Conservation (phyloP, 2,888 invertebrate genomes). For the Arrhopalites spinosus region DNA sequence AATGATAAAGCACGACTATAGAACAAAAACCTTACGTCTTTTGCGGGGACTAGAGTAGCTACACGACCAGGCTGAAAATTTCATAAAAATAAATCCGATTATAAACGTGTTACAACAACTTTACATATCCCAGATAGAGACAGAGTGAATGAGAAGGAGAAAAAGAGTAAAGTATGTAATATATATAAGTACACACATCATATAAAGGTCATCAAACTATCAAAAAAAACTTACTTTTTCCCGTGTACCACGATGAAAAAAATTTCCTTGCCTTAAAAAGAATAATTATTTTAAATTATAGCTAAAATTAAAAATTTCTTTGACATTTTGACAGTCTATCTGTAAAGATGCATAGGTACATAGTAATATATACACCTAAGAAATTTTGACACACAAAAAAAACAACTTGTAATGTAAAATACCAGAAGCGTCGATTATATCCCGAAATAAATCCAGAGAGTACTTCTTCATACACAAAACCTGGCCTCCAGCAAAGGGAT, state of each 20-base stretch:
- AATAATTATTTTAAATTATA: too few relatives aligned
- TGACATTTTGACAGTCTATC: too few relatives aligned
- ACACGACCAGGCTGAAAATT: constrained; percentile 52
- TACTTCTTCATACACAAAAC: constrained; percentile 52
- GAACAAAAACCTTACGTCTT: constrained; percentile 14
- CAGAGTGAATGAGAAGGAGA: neutral
- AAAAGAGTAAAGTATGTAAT: neutral
- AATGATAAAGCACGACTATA: constrained; percentile 39
- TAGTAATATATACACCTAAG: too few relatives aligned
- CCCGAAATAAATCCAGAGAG: constrained; percentile 50
- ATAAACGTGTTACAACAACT: constrained; percentile 27
- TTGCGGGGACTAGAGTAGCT: constrained; percentile 48
- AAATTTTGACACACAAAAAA: too few relatives aligned
- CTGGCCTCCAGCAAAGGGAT: constrained; percentile 47
- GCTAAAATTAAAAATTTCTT: too few relatives aligned
- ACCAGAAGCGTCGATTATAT: constrained; percentile 48
- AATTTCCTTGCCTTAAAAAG: too few relatives aligned
- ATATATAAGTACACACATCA: neutral
- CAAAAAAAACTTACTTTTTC: too few relatives aligned
- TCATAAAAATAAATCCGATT: constrained; percentile 32
- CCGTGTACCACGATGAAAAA: too few relatives aligned
- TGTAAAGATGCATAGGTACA: too few relatives aligned
- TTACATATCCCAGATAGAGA: neutral
- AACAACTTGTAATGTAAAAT: too few relatives aligned
- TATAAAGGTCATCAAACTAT: too few relatives aligned